Percentiles rank a stretch among this genome's conserved stretches.
These are phyloP conservation scores for Ictalurus punctatus DNA, from an alignment of 2,113 vertebrate species.

Conservation along the genomic window DNA sequence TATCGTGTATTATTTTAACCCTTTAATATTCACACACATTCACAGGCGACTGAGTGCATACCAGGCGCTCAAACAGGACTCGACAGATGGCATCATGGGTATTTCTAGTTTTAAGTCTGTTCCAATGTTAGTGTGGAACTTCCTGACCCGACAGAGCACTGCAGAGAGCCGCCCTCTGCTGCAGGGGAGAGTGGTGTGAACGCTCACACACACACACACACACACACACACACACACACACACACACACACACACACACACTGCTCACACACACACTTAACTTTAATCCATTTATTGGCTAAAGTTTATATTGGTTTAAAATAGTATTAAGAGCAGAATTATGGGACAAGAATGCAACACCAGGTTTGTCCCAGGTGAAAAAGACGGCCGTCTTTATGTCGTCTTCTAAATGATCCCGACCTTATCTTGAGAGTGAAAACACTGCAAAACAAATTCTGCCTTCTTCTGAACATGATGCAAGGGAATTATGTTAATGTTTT, in stretches of 20 bases:
- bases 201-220: neutral
- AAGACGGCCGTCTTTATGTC: neutral
- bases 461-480: neutral
- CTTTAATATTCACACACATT: neutral
- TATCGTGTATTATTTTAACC: neutral
- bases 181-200: slow-evolving; percentile 78
- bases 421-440: neutral
- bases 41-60: slow-evolving; percentile 76
- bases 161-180: slow-evolving; percentile 87
- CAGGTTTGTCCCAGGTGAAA: neutral
- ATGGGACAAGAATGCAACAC: neutral
- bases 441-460: neutral
- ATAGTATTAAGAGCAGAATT: neutral
- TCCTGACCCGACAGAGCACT: slow-evolving; percentile 70
- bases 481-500: neutral
- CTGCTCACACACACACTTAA: neutral
- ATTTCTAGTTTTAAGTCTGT: slow-evolving; percentile 67
- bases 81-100: slow-evolving; percentile 30
- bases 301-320: neutral
- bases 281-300: neutral
- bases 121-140: slow-evolving; percentile 77
- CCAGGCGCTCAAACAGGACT: slow-evolving; percentile 61
- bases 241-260: neutral
- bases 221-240: neutral
- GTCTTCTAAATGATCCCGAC: neutral